Conservation (phyloP, 1,140 invertebrate genomes). For the Thaumetopoea pityocampa region DNA sequence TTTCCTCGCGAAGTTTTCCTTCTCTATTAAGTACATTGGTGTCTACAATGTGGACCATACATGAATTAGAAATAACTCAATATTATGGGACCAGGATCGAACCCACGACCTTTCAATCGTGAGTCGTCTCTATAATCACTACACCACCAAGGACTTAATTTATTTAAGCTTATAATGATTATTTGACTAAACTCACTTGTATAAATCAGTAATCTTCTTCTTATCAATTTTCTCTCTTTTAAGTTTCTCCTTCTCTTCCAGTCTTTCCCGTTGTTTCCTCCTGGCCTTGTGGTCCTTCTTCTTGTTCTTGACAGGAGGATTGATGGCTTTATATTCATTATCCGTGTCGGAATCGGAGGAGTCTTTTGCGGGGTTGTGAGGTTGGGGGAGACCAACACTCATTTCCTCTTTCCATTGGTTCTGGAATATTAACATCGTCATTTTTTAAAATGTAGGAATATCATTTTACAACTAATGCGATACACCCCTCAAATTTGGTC, state of each 20-base stretch:
- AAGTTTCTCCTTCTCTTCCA: slow-evolving; percentile 70
- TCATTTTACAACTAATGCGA: too few relatives aligned
- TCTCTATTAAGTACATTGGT: too few relatives aligned
- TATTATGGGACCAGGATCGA: too few relatives aligned
- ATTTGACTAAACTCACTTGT: slow-evolving; percentile 48
- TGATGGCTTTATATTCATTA: slow-evolving; percentile 76
- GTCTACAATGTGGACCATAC: too few relatives aligned
- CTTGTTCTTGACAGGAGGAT: slow-evolving; percentile 82
- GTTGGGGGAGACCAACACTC: slow-evolving; percentile 81
- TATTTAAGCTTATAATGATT: too few relatives aligned
- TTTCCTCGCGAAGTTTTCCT: too few relatives aligned
- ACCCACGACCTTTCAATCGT: too few relatives aligned
- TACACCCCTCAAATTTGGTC: too few relatives aligned
- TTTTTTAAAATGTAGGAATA: too few relatives aligned
- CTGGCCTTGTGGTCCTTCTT: slow-evolving; percentile 85
- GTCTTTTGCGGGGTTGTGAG: slow-evolving; percentile 52
- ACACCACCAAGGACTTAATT: too few relatives aligned
- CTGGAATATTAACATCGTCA: slow-evolving; percentile 53
- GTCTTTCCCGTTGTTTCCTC: slow-evolving; percentile 81
- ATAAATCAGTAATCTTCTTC: slow-evolving; percentile 60
- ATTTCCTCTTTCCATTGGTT: slow-evolving; percentile 83
- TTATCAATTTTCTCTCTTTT: slow-evolving; percentile 73
- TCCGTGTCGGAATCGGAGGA: slow-evolving; percentile 62
- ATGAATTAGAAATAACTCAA: too few relatives aligned
- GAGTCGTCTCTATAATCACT: too few relatives aligned